Conservation (phyloP, 2,888 invertebrate species). For the Nemapogon koenigi region DNA sequence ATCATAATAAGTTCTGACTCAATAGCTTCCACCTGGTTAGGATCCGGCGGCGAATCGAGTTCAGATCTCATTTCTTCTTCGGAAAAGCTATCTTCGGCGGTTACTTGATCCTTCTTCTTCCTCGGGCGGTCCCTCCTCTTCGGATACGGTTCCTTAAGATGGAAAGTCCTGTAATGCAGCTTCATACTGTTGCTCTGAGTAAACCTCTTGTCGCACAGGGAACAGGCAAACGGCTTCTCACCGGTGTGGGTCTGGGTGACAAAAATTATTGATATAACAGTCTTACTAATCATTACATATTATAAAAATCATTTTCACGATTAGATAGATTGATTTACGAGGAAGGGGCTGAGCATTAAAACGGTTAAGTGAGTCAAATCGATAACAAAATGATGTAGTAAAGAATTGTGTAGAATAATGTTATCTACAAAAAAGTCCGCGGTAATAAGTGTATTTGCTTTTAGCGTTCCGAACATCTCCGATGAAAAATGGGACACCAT, state of each 20-base stretch:
- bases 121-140: slow-evolving; percentile 34
- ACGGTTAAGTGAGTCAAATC: too few species aligned
- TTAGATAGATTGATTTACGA: too few species aligned
- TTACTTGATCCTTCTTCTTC: slow-evolving; percentile 6
- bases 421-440: too few species aligned
- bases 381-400: too few species aligned
- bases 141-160: slow-evolving; percentile 49
- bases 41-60: slow-evolving; percentile 3
- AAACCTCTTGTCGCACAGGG: slow-evolving; percentile 46
- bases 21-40: neutral
- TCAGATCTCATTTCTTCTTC: slow-evolving; percentile 4
- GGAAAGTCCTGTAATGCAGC: slow-evolving; percentile 43
- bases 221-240: slow-evolving; percentile 24
- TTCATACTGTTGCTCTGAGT: slow-evolving; percentile 56
- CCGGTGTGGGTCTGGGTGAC: slow-evolving; percentile 45
- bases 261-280: too few species aligned
- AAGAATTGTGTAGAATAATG: too few species aligned
- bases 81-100: neutral
- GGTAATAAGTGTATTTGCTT: too few species aligned
- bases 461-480: too few species aligned
- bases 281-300: too few species aligned
- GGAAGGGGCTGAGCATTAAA: too few species aligned
- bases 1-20: neutral
- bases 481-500: too few species aligned
- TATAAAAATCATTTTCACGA: too few species aligned